These are phyloP conservation scores for Gambusia holbrooki DNA, from an alignment of 2,113 vertebrate species.

Conservation along the genomic window DNA sequence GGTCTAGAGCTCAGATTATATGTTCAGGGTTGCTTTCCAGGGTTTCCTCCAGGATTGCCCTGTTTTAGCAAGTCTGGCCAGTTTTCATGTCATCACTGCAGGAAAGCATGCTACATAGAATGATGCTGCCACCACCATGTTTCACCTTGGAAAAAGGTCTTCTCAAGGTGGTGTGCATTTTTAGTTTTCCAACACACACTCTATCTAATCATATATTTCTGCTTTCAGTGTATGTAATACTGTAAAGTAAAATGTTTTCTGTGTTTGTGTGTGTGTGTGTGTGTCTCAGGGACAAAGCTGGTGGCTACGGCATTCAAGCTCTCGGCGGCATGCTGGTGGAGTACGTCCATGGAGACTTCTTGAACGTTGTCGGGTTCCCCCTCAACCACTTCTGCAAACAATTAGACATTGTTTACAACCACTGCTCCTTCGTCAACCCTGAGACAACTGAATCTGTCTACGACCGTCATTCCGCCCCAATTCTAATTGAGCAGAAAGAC, in stretches of 20 bases:
- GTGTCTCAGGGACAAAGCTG: constrained; percentile 91
- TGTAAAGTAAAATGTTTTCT: background rate
- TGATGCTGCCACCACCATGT: background rate
- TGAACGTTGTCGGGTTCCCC: constrained; percentile 95
- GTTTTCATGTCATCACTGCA: background rate
- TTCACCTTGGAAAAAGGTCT: background rate
- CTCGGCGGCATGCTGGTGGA: constrained; percentile 96
- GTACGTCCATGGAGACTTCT: constrained; percentile 88
- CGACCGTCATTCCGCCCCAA: background rate
- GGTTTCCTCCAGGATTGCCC: background rate
- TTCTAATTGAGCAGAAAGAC: background rate
- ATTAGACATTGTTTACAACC: constrained; percentile 81
- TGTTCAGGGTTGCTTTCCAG: background rate
- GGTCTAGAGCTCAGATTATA: background rate
- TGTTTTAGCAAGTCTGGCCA: background rate
- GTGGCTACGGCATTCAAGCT: constrained; percentile 96
- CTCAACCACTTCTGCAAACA: constrained; percentile 94
- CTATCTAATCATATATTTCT: too few species aligned
- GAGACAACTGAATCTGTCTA: background rate
- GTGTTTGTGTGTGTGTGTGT: background rate
- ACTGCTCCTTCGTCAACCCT: background rate
- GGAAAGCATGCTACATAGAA: background rate
- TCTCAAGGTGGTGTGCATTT: background rate
- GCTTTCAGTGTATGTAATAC: background rate
- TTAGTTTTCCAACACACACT: background rate